A percentile compares a stretch with the other conserved stretches of the same genome.
Conservation (phyloP, 2,888 invertebrate species). For the Aromia moschata region DNA sequence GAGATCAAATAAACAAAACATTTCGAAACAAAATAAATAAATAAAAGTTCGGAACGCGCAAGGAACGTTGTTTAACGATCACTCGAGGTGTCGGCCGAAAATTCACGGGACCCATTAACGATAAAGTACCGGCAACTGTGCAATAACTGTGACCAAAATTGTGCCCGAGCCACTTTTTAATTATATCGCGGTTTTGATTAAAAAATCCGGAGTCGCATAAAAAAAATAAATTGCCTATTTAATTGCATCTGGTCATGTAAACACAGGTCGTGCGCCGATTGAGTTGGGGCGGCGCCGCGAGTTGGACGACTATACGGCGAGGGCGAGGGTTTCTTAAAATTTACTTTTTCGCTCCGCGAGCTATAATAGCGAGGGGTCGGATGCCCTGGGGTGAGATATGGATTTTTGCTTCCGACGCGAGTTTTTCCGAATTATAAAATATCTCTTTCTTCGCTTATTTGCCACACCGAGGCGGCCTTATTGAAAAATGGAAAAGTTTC, state of each 20-base stretch:
- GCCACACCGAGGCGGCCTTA: slow-evolving; percentile 45
- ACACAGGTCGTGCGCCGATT: slow-evolving; percentile 36
- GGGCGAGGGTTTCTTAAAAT: slow-evolving; percentile 62
- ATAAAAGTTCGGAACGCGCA: not conserved
- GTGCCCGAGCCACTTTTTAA: slow-evolving; percentile 56
- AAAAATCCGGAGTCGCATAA: slow-evolving; percentile 61
- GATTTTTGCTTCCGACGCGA: slow-evolving; percentile 63
- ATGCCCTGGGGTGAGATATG: slow-evolving; percentile 60
- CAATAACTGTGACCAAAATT: slow-evolving; percentile 54
- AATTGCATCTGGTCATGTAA: slow-evolving; percentile 53
- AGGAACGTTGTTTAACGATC: not conserved
- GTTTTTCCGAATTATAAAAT: slow-evolving; percentile 64
- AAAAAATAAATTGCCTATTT: slow-evolving; percentile 64
- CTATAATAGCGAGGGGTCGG: slow-evolving; percentile 61
- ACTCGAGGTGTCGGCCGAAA: slow-evolving; percentile 19
- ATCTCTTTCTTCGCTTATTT: slow-evolving; percentile 49
- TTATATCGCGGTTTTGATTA: slow-evolving; percentile 61
- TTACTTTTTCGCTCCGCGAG: slow-evolving; percentile 65
- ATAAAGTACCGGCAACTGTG: slow-evolving; percentile 45
- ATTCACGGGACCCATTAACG: slow-evolving; percentile 30
- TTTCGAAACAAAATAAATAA: not conserved
- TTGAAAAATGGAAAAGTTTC: slow-evolving; percentile 53
- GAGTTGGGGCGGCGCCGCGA: slow-evolving; percentile 42
- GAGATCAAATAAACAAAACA: no score
- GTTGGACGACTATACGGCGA: slow-evolving; percentile 57